These are phyloP conservation scores for Lordiphosa collinella DNA, from an alignment of 1,140 invertebrate species.

Conservation along the genomic window DNA sequence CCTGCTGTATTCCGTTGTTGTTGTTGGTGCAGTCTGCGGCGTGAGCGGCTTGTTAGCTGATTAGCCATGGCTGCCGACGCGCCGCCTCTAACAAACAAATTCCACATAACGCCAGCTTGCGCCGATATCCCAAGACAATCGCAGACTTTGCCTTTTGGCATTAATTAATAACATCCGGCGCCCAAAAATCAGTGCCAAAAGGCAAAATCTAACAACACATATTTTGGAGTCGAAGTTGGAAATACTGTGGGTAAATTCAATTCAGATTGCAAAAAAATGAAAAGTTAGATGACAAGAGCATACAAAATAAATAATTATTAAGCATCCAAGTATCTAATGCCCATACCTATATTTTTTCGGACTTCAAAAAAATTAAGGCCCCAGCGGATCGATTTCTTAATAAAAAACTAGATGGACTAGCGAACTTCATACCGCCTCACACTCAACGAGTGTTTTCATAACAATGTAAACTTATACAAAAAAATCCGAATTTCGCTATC, in stretches of 20 bases:
- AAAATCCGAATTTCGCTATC: no score
- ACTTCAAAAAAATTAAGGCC: no score
- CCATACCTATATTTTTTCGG: no score
- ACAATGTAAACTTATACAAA: no score
- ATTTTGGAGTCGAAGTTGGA: slow-evolving; percentile 4
- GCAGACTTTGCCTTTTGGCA: slow-evolving; percentile 46
- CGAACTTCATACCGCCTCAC: no score
- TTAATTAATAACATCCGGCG: slow-evolving; percentile 78
- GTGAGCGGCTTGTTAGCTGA: slow-evolving; percentile 72
- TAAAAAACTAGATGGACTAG: no score
- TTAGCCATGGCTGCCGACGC: slow-evolving; percentile 50
- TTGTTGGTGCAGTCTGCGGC: slow-evolving; percentile 36
- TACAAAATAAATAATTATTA: no score
- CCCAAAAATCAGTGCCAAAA: slow-evolving; percentile 36
- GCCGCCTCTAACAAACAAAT: slow-evolving; percentile 72
- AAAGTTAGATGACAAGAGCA: no score
- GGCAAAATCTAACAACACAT: slow-evolving; percentile 9
- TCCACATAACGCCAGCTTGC: slow-evolving; percentile 62
- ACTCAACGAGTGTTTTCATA: no score
- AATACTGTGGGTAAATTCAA: slow-evolving; percentile 7
- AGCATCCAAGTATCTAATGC: no score
- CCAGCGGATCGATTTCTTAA: no score
- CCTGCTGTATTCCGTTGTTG: slow-evolving; percentile 1
- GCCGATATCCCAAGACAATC: slow-evolving; percentile 38
- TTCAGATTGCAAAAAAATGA: no score